Evolutionary conservation across 2,888 invertebrate genomes (phyloP), one percentile per base, ranked within the genome.

Genomic region (Diplazon laetatorius): DNA sequence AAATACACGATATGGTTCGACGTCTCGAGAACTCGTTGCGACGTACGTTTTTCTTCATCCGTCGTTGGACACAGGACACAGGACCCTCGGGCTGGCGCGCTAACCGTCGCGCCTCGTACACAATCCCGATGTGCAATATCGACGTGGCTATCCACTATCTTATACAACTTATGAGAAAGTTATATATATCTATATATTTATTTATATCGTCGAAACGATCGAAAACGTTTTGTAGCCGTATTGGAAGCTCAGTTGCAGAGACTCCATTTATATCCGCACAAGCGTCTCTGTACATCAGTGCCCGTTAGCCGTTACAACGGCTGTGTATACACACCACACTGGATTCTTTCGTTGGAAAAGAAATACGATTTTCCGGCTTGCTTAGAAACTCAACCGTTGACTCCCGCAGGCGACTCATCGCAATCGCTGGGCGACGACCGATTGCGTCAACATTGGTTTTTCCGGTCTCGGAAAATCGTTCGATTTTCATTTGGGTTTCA

Each of bases 401-500:
- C 12, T n/a, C 50, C 50, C 6, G 20, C n/a, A 22, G 50, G 50
- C 22, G 18, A 22, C 20, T 35, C 20, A 25, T 37, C 12, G 44
- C 30, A 71, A 76, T 65, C 35, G 25, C 6, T 37, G 46, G 59
- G 66, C 60, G 55, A 77, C 71, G 14, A 35, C 52, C 68, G 68
- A 77, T 68, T 46, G 10, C 68, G 68, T 72, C 72, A 72, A 72
- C 68, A 60, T 77, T n/a, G n/a, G n/a, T n/a, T 72, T 22, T 50
- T 20, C 22, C 20, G 22, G 10, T 50, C 50, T 20, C 5, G 22
- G 50, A 12, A 20, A 22, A 18, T 16, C 44, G 44, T 46, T 46
- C 44, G 44, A 46, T 46, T 46, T 12, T 37, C 8, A 37, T 37
- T 37, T 6, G 37, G 1, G 37, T 8, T 6, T 6, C 8, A 37